A percentile compares a stretch with the other conserved stretches of the same genome.
These are phyloP conservation scores for Synergus itoensis DNA, from an alignment of 2,888 invertebrate genomes.

Conservation along the genomic window DNA sequence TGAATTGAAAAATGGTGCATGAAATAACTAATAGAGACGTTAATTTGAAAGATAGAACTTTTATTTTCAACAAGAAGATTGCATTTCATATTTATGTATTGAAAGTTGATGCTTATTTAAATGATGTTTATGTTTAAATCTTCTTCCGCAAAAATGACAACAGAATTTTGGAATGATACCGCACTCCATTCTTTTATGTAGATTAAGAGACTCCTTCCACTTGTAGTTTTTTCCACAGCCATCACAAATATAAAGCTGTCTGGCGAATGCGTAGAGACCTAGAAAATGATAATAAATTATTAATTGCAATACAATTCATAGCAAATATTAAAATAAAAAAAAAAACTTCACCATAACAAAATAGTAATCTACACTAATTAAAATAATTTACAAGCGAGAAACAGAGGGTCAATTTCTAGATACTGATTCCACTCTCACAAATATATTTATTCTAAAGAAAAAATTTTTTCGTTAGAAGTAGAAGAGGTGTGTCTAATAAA, in stretches of 20 bases:
- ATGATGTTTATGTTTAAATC: constrained; percentile 72
- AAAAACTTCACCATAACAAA: not conserved
- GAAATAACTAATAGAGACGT: constrained; percentile 9
- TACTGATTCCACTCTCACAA: not conserved
- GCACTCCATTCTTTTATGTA: constrained; percentile 71
- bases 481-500: not conserved
- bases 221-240: constrained; percentile 73
- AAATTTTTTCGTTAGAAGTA: too few species aligned
- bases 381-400: not conserved
- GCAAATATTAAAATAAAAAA: not conserved
- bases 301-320: not conserved
- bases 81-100: constrained; percentile 50
- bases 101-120: constrained; percentile 63
- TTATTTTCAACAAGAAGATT: constrained; percentile 29
- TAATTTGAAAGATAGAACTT: not conserved
- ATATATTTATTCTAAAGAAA: too few species aligned
- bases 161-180: constrained; percentile 72
- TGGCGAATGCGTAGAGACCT: not conserved
- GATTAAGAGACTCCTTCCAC: constrained; percentile 70
- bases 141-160: constrained; percentile 70
- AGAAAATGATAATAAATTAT: constrained; percentile 22
- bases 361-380: not conserved
- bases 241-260: constrained; percentile 66
- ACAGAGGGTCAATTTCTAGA: not conserved
- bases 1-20: not conserved